phyloP scores from a whole-genome alignment of 2,888 invertebrate genomes.

The Drosophila nigricruria region DNA sequence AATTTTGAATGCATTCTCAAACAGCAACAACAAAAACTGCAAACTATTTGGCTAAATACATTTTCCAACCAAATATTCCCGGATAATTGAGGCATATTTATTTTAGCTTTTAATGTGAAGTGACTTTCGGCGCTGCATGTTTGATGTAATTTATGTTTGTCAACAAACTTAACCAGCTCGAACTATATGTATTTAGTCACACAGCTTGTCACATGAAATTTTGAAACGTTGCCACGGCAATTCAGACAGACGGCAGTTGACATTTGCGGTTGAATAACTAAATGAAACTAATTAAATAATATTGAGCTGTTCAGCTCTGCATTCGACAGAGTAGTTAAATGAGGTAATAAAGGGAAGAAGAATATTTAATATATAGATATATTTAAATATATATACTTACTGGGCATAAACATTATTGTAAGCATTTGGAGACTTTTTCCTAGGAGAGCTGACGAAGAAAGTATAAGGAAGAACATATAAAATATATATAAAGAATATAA shows the following conservation, averaged over 20 bases:
- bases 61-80: slow-evolving; percentile 21
- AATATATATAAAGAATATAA: too few relatives aligned
- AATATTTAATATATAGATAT: not conserved
- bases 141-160: slow-evolving; percentile 53
- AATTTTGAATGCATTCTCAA: slow-evolving; percentile 43
- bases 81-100: slow-evolving; percentile 57
- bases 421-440: too few relatives aligned
- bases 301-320: slow-evolving; percentile 11
- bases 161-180: slow-evolving; percentile 31
- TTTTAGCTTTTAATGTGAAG: slow-evolving; percentile 37
- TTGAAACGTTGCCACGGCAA: slow-evolving; percentile 27
- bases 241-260: slow-evolving; percentile 42
- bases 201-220: slow-evolving; percentile 55
- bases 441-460: too few relatives aligned
- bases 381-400: too few relatives aligned
- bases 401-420: too few relatives aligned
- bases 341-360: not conserved
- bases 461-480: too few relatives aligned
- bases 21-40: slow-evolving; percentile 13
- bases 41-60: slow-evolving; percentile 11
- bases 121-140: slow-evolving; percentile 34
- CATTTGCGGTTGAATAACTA: slow-evolving; percentile 61
- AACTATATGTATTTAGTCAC: slow-evolving; percentile 29
- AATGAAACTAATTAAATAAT: slow-evolving; percentile 62
- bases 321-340: slow-evolving; percentile 2